Evolutionary conservation across 2,888 invertebrate species (phyloP).

Genomic region (Rhopalosiphum nymphaeae): DNA sequence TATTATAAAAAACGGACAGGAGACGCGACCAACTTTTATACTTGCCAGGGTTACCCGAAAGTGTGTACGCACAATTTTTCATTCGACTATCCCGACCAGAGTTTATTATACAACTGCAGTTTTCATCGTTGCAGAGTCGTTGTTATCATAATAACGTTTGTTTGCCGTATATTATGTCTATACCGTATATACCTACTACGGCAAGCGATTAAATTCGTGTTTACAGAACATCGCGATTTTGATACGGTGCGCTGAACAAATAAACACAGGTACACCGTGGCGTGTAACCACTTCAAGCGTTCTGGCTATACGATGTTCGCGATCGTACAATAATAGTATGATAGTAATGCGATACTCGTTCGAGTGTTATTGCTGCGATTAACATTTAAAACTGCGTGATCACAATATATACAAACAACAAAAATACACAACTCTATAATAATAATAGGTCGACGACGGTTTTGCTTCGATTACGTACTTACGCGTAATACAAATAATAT

Average conservation of each 20-base stretch:
- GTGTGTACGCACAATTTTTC: not conserved
- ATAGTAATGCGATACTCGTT: constrained; percentile 28
- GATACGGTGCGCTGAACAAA: not conserved
- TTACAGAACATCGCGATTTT: not conserved
- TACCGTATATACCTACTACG: not conserved
- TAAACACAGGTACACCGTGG: not conserved
- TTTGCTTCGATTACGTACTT: not conserved
- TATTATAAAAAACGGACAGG: not conserved
- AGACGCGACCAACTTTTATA: not conserved
- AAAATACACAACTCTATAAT: not conserved
- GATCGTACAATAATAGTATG: not conserved
- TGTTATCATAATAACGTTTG: not conserved
- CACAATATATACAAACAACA: not conserved
- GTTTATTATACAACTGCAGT: not conserved
- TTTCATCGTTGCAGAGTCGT: not conserved
- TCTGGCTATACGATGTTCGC: not conserved
- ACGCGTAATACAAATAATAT: not conserved
- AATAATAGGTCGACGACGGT: not conserved
- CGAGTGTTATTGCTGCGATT: constrained; percentile 36
- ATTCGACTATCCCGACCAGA: not conserved
- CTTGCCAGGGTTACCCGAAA: not conserved
- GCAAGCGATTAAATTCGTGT: not conserved
- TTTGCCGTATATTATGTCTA: not conserved
- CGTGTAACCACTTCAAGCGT: constrained; percentile 14
- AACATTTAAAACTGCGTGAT: not conserved